phyloP scores from a whole-genome alignment of 2,797 vertebrate species.

The Hozukius guyotensis region DNA sequence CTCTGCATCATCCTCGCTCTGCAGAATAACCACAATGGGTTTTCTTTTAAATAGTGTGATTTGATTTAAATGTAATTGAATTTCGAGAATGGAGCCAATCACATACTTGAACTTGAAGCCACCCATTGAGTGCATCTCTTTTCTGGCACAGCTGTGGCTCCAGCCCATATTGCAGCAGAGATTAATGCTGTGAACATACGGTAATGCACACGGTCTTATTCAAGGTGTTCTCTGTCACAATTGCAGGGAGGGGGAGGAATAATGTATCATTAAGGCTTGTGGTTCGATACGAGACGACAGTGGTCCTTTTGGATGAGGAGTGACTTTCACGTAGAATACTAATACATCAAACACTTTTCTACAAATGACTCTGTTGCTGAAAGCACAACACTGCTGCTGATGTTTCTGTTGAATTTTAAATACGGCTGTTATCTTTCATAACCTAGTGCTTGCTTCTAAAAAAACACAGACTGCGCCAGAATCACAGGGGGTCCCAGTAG shows the following conservation, averaged over 20 bases:
- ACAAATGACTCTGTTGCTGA: constrained; percentile 5
- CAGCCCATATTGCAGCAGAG: constrained; percentile 17
- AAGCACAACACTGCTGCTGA: not conserved
- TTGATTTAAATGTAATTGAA: constrained; percentile 45
- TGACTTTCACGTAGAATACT: constrained; percentile 49
- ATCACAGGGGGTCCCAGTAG: not conserved
- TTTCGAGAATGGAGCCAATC: constrained; percentile 45
- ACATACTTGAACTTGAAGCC: constrained; percentile 40
- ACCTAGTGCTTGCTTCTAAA: not conserved
- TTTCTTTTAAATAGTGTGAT: constrained; percentile 3
- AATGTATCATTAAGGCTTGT: constrained; percentile 56
- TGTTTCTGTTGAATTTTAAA: constrained; percentile 26
- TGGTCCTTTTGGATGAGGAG: constrained; percentile 35
- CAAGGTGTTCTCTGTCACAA: constrained; percentile 58
- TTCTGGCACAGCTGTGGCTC: constrained; percentile 43
- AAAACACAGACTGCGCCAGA: not conserved
- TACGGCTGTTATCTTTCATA: not conserved
- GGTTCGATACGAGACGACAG: constrained; percentile 53
- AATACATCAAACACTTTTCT: constrained; percentile 36
- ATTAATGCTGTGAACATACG: constrained; percentile 57
- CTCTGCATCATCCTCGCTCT: not conserved
- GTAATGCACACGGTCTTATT: constrained; percentile 38
- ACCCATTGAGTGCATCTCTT: constrained; percentile 22
- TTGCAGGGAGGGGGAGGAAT: constrained; percentile 35
- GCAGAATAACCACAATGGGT: not conserved